Base-by-base conservation (phyloP, 1,140 invertebrate species). In the Drosophila eugracilis region DNA sequence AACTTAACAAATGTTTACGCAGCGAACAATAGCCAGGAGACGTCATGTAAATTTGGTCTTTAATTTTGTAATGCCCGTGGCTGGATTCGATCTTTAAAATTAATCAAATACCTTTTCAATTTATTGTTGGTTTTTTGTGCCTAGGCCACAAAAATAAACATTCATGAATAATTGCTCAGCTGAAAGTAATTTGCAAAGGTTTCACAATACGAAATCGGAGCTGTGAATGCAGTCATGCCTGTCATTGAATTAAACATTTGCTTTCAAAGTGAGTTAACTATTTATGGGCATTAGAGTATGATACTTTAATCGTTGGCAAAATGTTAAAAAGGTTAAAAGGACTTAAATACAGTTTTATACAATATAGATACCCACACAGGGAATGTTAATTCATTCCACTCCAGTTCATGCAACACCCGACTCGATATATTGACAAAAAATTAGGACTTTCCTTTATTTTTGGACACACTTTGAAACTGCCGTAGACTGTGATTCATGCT, bases 1-100 rank as follows among this genome's bases (percentile, higher is more conserved):
- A 69, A 69, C 45, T 67, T 28, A 24, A 69, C 37, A 67, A 69
- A 69, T 67, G 62, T 69, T 67, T 69, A 53, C 65, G 17, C 62
- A 39, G 30, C 47, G 47, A 67, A 69, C 65, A 69, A 53, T 53
- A 62, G 37, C 15, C 6, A 14, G 17, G 24, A 21, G 9, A 12
- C 36, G 14, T n/a, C 15, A 21, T 21, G 34, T 24, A 49, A 66
- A 66, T 44, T 17, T 10, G 28, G 45, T 24, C 36, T 69, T 69
- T 44, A 69, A 67, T 26, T 66, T 22, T 4, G n/a, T 32, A 17
- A 15, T 24, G 21, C 45, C 36, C 9, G 9, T 6, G 37, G 60
- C 45, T 10, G 5, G 10, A 28, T 34, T 32, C 14, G 9, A 19
- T 49, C 45, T 53, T 53, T 28, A 52, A 53, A 53, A 53, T 67